Evolutionary conservation across 2,888 invertebrate species (phyloP).

Genomic region (Anoncus sp.): DNA sequence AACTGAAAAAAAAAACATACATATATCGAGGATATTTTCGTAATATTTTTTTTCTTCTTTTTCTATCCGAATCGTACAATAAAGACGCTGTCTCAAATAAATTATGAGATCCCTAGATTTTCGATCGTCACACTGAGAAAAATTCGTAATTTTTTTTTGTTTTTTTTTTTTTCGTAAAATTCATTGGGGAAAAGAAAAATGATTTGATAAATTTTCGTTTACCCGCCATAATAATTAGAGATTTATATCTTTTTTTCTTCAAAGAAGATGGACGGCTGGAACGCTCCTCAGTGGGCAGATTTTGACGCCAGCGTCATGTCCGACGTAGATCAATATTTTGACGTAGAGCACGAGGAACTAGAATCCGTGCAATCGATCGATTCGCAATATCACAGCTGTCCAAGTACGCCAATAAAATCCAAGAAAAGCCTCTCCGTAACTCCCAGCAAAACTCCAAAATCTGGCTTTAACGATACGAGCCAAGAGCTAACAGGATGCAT

Average conservation of each 20-base stretch:
- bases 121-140: too few species aligned
- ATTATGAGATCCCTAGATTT: too few species aligned
- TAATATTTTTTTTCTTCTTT: not conserved
- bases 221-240: not conserved
- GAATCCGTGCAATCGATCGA: not conserved
- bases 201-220: not conserved
- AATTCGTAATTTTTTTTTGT: too few species aligned
- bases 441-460: constrained; percentile 22
- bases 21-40: too few species aligned
- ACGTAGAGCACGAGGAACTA: constrained; percentile 47
- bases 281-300: constrained; percentile 65
- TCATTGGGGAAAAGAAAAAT: too few species aligned
- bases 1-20: too few species aligned
- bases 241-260: not conserved
- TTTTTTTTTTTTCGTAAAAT: too few species aligned
- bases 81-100: too few species aligned
- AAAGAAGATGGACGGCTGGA: constrained; percentile 52
- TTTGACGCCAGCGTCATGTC: constrained; percentile 58
- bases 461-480: not conserved
- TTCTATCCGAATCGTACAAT: not conserved
- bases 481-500: not conserved
- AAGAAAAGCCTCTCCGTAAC: not conserved
- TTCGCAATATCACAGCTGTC: constrained; percentile 14
- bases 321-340: constrained; percentile 62
- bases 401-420: constrained; percentile 22